A percentile compares a stretch with the other conserved stretches of the same genome.
Conservation (phyloP, 2,888 invertebrate genomes). For the Xanthia icteritia region DNA sequence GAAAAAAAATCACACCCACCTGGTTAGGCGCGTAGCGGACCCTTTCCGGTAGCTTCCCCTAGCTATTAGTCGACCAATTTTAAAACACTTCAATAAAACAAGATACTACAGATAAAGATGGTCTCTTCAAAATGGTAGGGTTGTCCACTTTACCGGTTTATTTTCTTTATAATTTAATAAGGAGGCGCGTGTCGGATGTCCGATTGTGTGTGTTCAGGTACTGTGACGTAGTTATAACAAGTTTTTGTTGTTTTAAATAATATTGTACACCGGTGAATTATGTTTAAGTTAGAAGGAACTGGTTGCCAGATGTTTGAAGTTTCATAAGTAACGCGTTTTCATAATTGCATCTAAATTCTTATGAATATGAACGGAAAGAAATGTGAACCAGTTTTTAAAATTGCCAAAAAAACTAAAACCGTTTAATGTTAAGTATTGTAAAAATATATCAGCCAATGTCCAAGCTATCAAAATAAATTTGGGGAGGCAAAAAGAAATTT, state of each 20-base stretch:
- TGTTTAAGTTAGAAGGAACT: conserved; percentile 58
- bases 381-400: conserved; percentile 18
- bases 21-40: conserved; percentile 81
- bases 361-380: conserved; percentile 14
- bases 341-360: conserved; percentile 11
- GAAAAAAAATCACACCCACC: conserved; percentile 80
- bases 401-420: neutral
- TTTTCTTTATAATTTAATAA: conserved; percentile 89
- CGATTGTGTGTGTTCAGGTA: conserved; percentile 79
- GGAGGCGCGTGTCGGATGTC: conserved; percentile 83
- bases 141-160: conserved; percentile 76
- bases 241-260: conserved; percentile 69
- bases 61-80: conserved; percentile 65
- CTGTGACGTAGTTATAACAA: conserved; percentile 78
- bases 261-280: conserved; percentile 64
- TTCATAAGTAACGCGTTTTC: conserved; percentile 19
- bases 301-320: conserved; percentile 58
- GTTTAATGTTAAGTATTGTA: neutral
- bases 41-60: conserved; percentile 81
- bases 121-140: conserved; percentile 52
- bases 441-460: conserved; percentile 12
- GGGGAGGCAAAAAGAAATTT: neutral
- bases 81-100: conserved; percentile 65
- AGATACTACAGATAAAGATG: conserved; percentile 30
- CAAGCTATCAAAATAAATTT: neutral